Evolutionary conservation across 2,888 invertebrate genomes (phyloP).

Genomic region (Orchestes rusci): DNA sequence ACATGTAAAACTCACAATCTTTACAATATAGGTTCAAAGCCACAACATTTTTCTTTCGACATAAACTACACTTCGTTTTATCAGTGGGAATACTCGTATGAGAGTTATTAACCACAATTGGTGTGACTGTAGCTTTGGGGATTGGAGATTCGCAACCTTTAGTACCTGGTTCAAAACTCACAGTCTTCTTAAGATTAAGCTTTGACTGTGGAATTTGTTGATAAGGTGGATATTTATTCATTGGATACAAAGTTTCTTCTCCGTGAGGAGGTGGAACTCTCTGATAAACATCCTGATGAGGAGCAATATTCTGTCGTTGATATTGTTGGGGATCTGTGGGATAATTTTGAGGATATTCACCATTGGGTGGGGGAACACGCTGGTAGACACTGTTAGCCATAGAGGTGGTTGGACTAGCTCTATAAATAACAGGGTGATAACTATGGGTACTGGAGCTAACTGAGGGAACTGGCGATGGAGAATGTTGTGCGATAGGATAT

Average conservation of each 20-base stretch:
- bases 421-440: slow-evolving; percentile 28
- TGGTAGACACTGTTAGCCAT: too few species aligned
- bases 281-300: slow-evolving; percentile 33
- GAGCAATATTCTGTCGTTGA: slow-evolving; percentile 14
- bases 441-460: slow-evolving; percentile 31
- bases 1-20: slow-evolving; percentile 91
- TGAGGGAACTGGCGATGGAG: slow-evolving; percentile 38
- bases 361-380: slow-evolving; percentile 29
- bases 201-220: slow-evolving; percentile 58
- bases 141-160: slow-evolving; percentile 51
- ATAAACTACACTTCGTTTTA: slow-evolving; percentile 73
- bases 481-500: slow-evolving; percentile 35
- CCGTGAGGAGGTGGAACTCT: slow-evolving; percentile 34
- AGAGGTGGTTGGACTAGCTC: slow-evolving; percentile 12
- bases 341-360: slow-evolving; percentile 24
- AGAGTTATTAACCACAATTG: slow-evolving; percentile 41
- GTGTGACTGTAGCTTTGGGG: slow-evolving; percentile 40
- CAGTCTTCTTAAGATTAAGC: slow-evolving; percentile 59
- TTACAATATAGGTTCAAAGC: slow-evolving; percentile 77
- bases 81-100: slow-evolving; percentile 42
- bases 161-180: slow-evolving; percentile 66
- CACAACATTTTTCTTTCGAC: slow-evolving; percentile 74
- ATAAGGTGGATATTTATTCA: slow-evolving; percentile 51
- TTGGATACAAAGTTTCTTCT: slow-evolving; percentile 34
- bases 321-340: slow-evolving; percentile 26